A percentile compares a stretch with the other conserved stretches of the same genome.
Evolutionary conservation across 2,888 invertebrate genomes (phyloP).

Genomic region (Eutolmus rufibarbis): DNA sequence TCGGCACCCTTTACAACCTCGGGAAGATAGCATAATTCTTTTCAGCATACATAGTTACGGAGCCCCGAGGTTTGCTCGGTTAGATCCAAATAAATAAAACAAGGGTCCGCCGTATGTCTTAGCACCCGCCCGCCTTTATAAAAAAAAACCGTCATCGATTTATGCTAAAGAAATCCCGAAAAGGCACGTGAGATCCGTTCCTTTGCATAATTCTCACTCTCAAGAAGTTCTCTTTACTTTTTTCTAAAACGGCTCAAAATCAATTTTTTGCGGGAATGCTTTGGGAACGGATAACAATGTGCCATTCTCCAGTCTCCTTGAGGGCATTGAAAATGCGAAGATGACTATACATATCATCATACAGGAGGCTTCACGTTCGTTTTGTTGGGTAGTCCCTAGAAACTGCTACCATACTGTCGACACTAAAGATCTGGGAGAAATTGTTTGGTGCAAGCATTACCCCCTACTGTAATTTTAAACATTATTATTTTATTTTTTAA

Average conservation of each 20-base stretch:
- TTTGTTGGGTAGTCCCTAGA: background rate
- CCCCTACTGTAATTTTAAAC: background rate
- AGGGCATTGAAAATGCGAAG: background rate
- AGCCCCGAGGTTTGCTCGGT: background rate
- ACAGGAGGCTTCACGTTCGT: background rate
- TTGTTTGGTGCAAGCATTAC: background rate
- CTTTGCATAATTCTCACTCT: slow-evolving; percentile 13
- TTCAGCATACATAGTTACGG: slow-evolving; percentile 5
- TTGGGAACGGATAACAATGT: background rate
- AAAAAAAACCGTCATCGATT: slow-evolving; percentile 10
- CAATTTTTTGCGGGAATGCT: background rate
- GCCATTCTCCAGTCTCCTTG: background rate
- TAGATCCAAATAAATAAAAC: slow-evolving; percentile 15
- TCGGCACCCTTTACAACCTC: background rate
- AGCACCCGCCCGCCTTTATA: background rate
- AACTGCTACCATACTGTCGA: background rate
- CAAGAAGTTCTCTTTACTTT: background rate
- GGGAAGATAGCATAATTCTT: background rate
- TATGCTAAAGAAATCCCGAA: slow-evolving; percentile 15
- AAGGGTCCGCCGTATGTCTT: background rate
- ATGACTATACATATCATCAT: background rate
- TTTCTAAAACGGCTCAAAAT: background rate
- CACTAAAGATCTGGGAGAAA: background rate
- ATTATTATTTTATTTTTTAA: too few relatives aligned
- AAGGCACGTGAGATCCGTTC: slow-evolving; percentile 18